Evolutionary conservation across 2,113 vertebrate genomes (phyloP).

Genomic region (Lophura nycthemera): DNA sequence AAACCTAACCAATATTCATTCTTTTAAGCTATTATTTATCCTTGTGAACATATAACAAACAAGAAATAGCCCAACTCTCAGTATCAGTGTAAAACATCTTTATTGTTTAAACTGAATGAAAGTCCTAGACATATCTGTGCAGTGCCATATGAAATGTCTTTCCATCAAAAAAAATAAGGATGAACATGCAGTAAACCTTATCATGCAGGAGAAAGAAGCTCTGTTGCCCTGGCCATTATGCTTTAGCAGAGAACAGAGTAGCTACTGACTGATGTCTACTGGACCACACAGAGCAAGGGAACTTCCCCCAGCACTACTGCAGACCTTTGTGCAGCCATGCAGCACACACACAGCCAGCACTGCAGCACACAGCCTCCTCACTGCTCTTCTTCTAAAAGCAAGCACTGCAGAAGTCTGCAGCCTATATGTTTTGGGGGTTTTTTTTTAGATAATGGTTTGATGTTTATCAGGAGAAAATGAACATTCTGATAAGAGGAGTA

Average conservation of each 20-base stretch:
- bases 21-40: not conserved
- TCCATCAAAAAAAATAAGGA: not conserved
- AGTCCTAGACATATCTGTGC: not conserved
- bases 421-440: not conserved
- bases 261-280: not conserved
- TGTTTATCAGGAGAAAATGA: not conserved
- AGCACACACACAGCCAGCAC: not conserved
- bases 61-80: not conserved
- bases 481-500: not conserved
- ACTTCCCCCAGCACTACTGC: not conserved
- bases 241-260: not conserved
- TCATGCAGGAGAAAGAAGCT: not conserved
- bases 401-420: not conserved
- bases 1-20: not conserved
- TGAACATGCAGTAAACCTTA: not conserved
- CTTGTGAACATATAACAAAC: not conserved
- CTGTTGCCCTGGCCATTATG: not conserved
- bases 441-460: not conserved
- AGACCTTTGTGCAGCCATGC: not conserved
- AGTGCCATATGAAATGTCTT: not conserved
- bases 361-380: not conserved
- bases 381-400: not conserved
- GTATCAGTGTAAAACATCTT: not conserved
- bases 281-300: accelerated
- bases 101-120: not conserved